Evolutionary conservation across 1,140 invertebrate species (phyloP).

Genomic region (Lepidurus couesii): DNA sequence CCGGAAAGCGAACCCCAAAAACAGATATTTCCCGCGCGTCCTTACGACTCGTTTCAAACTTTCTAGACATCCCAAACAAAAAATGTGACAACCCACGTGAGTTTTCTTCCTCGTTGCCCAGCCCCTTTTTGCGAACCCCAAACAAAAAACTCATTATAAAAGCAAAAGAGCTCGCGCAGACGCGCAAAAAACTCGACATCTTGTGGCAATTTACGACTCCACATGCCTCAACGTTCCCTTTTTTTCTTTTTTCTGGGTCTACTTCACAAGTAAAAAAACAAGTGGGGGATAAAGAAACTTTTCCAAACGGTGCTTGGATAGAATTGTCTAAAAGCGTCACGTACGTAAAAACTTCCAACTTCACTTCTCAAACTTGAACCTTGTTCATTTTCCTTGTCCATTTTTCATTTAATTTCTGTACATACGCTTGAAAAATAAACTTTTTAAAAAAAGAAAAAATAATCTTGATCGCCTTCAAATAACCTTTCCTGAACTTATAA

Average conservation of each 20-base stretch:
- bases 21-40: too few species aligned
- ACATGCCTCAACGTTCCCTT: neutral
- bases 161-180: conserved; percentile 5
- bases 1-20: too few species aligned
- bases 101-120: neutral
- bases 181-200: conserved; percentile 1
- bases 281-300: neutral
- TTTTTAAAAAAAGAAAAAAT: too few species aligned
- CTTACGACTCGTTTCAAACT: too few species aligned
- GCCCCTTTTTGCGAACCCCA: neutral
- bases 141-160: neutral
- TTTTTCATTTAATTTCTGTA: too few species aligned
- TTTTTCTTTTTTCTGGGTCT: neutral
- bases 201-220: neutral
- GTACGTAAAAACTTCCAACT: neutral
- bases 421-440: too few species aligned
- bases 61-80: too few species aligned
- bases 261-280: neutral
- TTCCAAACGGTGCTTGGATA: neutral
- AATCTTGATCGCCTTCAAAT: too few species aligned
- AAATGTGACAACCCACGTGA: too few species aligned
- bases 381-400: too few species aligned
- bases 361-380: too few species aligned
- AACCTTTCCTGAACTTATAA: too few species aligned
- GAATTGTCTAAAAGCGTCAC: neutral